Percentiles rank a stretch among this genome's conserved stretches.
Evolutionary conservation across 2,797 vertebrate species (phyloP).

Genomic region (Vireo griseus): DNA sequence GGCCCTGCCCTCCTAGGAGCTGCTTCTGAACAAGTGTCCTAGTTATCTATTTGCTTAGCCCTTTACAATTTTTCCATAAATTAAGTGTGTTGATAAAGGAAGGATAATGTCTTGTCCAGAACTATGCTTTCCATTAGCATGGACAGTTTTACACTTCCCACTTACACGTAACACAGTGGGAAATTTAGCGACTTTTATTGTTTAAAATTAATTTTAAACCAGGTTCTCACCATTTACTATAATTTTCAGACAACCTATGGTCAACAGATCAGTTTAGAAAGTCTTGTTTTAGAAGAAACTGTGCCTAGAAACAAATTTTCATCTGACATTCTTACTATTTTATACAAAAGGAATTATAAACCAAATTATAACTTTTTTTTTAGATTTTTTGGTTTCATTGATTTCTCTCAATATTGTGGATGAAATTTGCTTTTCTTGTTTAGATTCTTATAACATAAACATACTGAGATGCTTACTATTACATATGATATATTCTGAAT

Average conservation of each 20-base stretch:
- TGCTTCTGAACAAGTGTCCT: background rate
- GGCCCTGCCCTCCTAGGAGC: background rate
- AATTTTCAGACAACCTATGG: background rate
- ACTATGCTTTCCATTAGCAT: background rate
- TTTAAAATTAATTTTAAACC: background rate
- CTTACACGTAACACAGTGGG: no score
- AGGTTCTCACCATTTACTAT: background rate
- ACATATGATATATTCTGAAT: background rate
- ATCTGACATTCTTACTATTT: background rate
- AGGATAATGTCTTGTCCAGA: background rate
- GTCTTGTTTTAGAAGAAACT: background rate
- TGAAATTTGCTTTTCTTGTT: background rate
- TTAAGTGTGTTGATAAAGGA: background rate
- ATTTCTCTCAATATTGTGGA: background rate
- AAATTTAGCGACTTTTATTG: background rate
- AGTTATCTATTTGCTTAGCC: background rate
- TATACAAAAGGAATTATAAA: background rate
- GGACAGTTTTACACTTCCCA: background rate
- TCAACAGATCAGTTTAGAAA: background rate
- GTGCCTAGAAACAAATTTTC: background rate
- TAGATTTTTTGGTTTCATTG: background rate
- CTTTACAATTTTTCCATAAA: background rate
- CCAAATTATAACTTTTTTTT: background rate
- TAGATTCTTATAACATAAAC: background rate
- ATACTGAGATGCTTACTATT: background rate